Base-by-base conservation (phyloP, 2,113 vertebrate genomes). In the Zootoca vivipara region DNA sequence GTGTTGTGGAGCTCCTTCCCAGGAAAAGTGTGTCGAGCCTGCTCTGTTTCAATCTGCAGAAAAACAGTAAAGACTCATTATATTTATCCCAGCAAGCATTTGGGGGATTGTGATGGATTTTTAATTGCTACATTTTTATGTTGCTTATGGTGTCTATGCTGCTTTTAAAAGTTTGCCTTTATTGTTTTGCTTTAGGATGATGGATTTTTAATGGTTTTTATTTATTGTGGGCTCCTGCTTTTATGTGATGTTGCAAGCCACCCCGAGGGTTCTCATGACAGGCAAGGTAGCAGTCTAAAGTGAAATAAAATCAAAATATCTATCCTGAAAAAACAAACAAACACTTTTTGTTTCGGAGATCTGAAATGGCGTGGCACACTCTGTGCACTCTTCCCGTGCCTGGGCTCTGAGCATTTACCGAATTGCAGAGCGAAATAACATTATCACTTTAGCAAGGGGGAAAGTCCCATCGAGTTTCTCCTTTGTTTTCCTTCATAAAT, bases 401-500 rank as follows among this genome's bases (percentile, higher is more conserved):
- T 13, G 4, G 62, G 40, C 42, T 8, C 6, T 26, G 12, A 24
- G 12, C 5, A 4, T 6, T 46, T 30, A 7, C 72, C 30, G 4
- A 22, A 5, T 65, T 35, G 20, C 30, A 40, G 40, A 78, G 38
- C 33, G 26, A 18, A 56, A 81, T 64, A 69, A 20, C 35, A 86
- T 40, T 82, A 78, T 42, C 70, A 86, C 20, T 86, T 86, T 28
- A 3, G 16, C 46, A 78, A 18, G 3, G 58, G 85, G 1, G 0
- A 26, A 22, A 79, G 77, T 12, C 52, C 3, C 8, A 20, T 62
- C 7, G 5, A 8, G 70, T 9, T 64, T 22, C 40, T 18, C 28
- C 78, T 87, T 84, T 0, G 78, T 92, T 87, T 86, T 75, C 24
- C 0, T 77, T 89, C 7, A 87, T 79, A 78, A 93, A 93, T 93